phyloP scores from a whole-genome alignment of 2,797 vertebrate species.

The Artibeus jamaicensis region DNA sequence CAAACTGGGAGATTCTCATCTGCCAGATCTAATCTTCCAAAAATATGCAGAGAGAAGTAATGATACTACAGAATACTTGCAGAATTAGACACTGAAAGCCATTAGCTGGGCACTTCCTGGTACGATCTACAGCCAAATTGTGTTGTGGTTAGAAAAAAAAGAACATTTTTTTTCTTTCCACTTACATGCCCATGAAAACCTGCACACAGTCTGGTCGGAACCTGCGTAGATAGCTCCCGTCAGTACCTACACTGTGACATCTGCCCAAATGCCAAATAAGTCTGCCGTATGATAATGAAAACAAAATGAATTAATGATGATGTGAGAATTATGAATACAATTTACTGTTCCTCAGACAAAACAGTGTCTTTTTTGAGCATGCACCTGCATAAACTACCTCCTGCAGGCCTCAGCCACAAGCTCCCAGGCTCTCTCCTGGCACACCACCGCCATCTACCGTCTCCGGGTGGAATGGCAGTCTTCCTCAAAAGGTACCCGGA shows the following conservation, averaged over 20 bases:
- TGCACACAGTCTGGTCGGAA: not conserved
- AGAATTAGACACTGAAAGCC: slow-evolving; percentile 63
- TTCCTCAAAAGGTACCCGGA: not conserved
- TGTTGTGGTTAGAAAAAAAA: slow-evolving; percentile 18
- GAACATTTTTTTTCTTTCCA: slow-evolving; percentile 34
- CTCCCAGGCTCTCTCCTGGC: slow-evolving; percentile 57
- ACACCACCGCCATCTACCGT: slow-evolving; percentile 81
- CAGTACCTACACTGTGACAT: slow-evolving; percentile 66
- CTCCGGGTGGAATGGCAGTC: slow-evolving; percentile 17
- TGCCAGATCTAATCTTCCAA: slow-evolving; percentile 70
- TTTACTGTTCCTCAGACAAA: slow-evolving; percentile 76
- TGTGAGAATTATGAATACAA: slow-evolving; percentile 73
- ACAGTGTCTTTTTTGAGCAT: slow-evolving; percentile 60
- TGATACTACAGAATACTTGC: slow-evolving; percentile 15
- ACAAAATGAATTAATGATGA: slow-evolving; percentile 77
- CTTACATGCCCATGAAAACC: slow-evolving; percentile 16
- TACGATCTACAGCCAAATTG: slow-evolving; percentile 49
- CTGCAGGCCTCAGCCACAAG: not conserved
- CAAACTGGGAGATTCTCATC: slow-evolving; percentile 60
- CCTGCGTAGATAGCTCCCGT: not conserved
- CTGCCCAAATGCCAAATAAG: slow-evolving; percentile 75
- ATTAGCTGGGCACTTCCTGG: slow-evolving; percentile 41
- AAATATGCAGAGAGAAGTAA: slow-evolving; percentile 44
- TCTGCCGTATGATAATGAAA: slow-evolving; percentile 75
- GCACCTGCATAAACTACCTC: slow-evolving; percentile 61